Base-by-base conservation (phyloP, 1,140 invertebrate species). In the Drosophila sturtevanti region DNA sequence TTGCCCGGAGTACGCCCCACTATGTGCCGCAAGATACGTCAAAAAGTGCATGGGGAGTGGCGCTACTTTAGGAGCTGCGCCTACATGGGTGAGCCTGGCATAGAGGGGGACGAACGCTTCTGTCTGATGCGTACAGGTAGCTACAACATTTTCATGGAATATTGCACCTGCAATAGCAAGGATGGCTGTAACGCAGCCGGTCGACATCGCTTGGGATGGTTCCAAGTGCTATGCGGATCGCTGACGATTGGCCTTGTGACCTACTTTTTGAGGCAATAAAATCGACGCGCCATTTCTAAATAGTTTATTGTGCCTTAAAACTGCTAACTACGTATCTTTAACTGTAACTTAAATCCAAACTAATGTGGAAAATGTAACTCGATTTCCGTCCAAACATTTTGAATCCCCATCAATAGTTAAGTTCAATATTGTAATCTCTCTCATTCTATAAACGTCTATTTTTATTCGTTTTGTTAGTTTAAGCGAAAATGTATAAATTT, bases 161-260 rank as follows among this genome's bases (percentile, higher is more conserved):
- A 97, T 82, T 98, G 98, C 91, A 97, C 97, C 0, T 98, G 97
- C 84, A 97, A 96, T 77, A 97, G 95, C 82, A 98, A 98, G 93
- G 97, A 98, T 92, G 97, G 97, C 4, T 98, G 97, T 85, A 98
- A 98, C 92, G 79, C 92, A 24, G 94, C 94, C 4, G 77, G 69
- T 0, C 22, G 77, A 4, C 77, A 68, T 6, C 62, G 54, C 4
- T 27, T 55, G 35, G 81, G 67, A 9, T 55, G 31, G 61, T 1
- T 71, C 18, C 97, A 98, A 16, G 99, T 93, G 97, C 98, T 92
- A 98, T 98, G 71, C 94, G 99, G 44, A 95, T 99, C 82, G 93
- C 99, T 14, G 99, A 98, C 98, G 98, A 99, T 94, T 94, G 99
- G 90, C 95, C 96, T 81, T 96, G 97, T 81, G 95, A 96, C 90